Conservation (phyloP, 2,888 invertebrate species). For the Augochlorella aurata region DNA sequence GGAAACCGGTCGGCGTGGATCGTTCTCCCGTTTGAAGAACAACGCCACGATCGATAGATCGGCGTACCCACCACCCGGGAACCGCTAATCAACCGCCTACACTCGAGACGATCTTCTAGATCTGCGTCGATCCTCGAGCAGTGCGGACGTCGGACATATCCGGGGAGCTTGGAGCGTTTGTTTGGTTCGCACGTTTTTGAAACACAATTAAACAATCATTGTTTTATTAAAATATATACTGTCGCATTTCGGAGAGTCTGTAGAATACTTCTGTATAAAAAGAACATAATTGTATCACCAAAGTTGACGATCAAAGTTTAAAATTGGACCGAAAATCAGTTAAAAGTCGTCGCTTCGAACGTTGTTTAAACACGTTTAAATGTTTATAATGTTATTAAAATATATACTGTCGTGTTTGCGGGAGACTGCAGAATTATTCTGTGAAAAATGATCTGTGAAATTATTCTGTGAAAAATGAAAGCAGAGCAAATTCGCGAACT, state of each 20-base stretch:
- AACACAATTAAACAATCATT: neutral
- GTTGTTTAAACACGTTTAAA: no score
- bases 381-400: no score
- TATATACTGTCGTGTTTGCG: no score
- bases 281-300: neutral
- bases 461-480: no score
- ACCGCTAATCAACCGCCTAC: conserved; percentile 25
- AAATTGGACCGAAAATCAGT: no score
- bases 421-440: no score
- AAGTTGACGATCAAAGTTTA: no score
- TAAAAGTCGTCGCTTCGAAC: no score
- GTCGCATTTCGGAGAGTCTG: neutral
- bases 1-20: conserved; percentile 68
- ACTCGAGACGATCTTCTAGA: conserved; percentile 30
- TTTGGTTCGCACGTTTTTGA: neutral
- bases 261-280: neutral
- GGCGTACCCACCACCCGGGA: conserved; percentile 29
- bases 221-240: neutral
- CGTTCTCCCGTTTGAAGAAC: conserved; percentile 53
- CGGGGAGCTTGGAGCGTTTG: neutral
- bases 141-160: conserved; percentile 30
- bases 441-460: no score
- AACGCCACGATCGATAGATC: conserved; percentile 36
- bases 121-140: conserved; percentile 20
- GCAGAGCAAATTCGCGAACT: no score